A percentile compares a stretch with the other conserved stretches of the same genome.
Conservation (phyloP, 1,140 invertebrate genomes). For the Listronotus bonariensis region DNA sequence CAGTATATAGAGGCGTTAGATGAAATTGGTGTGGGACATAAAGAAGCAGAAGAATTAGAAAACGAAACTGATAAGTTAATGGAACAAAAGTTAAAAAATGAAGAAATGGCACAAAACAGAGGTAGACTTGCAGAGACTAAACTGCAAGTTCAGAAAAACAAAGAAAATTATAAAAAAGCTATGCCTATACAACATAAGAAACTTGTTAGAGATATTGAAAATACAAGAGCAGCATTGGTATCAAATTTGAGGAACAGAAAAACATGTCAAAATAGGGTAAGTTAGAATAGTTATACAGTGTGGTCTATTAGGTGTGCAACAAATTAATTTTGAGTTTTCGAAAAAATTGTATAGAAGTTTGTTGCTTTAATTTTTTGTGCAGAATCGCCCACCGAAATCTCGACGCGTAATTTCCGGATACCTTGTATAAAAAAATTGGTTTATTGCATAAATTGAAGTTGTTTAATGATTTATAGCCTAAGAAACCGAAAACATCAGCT, state of each 20-base stretch:
- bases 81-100: slow-evolving; percentile 49
- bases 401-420: no score
- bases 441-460: slow-evolving; percentile 5
- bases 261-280: slow-evolving; percentile 32
- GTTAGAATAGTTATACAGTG: neutral
- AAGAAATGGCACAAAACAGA: slow-evolving; percentile 53
- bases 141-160: slow-evolving; percentile 49
- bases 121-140: slow-evolving; percentile 55
- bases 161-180: slow-evolving; percentile 42
- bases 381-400: no score
- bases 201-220: slow-evolving; percentile 58
- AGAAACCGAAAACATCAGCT: slow-evolving; percentile 26
- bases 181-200: slow-evolving; percentile 53
- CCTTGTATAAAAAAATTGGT: slow-evolving; percentile 1
- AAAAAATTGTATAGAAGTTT: no score
- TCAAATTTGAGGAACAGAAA: slow-evolving; percentile 44
- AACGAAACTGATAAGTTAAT: slow-evolving; percentile 52
- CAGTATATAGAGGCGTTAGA: slow-evolving; percentile 59
- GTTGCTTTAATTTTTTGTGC: no score
- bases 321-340: no score
- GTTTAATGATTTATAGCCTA: slow-evolving; percentile 14
- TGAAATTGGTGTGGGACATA: slow-evolving; percentile 59
- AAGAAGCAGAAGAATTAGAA: slow-evolving; percentile 50
- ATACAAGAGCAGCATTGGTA: slow-evolving; percentile 57
- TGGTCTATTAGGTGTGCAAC: no score